Evolutionary conservation across 2,113 vertebrate species (phyloP), one percentile per base, ranked within the genome.

Genomic region (Semnornis frantzii): DNA sequence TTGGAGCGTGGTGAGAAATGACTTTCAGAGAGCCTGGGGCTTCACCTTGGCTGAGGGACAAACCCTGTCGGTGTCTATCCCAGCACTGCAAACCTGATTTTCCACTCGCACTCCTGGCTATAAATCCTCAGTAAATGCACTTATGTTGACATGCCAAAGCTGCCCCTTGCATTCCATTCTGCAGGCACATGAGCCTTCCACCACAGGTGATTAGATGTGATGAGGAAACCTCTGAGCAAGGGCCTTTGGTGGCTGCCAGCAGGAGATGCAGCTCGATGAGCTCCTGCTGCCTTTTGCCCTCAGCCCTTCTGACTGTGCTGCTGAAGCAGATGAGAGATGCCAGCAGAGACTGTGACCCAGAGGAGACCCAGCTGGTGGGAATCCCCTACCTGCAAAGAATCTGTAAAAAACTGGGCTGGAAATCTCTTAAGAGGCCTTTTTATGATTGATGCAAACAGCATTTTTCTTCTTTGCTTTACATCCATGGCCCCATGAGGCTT

Each of bases 391-490:
- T 77, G 79, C 73, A 88, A 81, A 95, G 60, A 86, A 86, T 79
- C 59, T 85, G 63, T 39, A 66, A 91, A 93, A 93, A 94, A 76
- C 19, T 17, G 62, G 6, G 2, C 15, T 90, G 50, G 77, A 73
- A 93, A 82, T 73, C 89, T 89, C 84, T 42, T 42, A 93, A 91
- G 94, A 92, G 87, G 55, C 79, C 91, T 87, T 84, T 90, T 95
- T 91, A 82, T 89, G 83, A 90, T 90, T 90, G 64, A 95, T 80
- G 78, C 37, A 87, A 92, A 93, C 88, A 88, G 48, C 37, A 4
- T 57, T 34, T 62, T 18, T 18, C 44, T 46, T 46, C 84, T 96
- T 95, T 63, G 71, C 63, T 87, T 93, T 92, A 46, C 89, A 16
- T 76, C 76, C 54, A 37, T 1, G 3, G 82, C 82, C 89, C 84